phyloP scores from a whole-genome alignment of 2,113 vertebrate genomes.

The Phyllostomus hastatus region DNA sequence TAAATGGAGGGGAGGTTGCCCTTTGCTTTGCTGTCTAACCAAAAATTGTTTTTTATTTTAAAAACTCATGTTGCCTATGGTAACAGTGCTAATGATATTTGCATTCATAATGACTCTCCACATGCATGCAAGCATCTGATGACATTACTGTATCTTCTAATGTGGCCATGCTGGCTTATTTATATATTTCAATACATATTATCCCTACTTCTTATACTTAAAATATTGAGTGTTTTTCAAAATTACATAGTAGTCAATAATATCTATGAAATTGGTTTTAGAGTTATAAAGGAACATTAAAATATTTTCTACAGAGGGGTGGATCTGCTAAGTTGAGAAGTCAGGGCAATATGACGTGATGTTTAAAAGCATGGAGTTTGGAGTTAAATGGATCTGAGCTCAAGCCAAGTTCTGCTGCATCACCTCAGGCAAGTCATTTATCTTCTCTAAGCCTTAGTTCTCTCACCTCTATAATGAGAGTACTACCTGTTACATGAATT shows the following conservation, averaged over 20 bases:
- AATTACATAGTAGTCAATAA: not conserved
- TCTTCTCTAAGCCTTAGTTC: not conserved
- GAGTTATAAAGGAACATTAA: not conserved
- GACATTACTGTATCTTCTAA: not conserved
- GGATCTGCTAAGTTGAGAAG: not conserved
- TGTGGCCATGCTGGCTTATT: not conserved
- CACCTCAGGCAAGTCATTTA: not conserved
- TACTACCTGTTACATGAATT: not conserved
- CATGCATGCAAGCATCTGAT: not conserved
- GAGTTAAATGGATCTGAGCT: not conserved
- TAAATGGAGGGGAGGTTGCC: not conserved
- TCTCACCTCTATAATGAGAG: not conserved
- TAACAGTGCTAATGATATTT: not conserved
- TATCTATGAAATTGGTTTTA: not conserved
- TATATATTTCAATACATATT: not conserved
- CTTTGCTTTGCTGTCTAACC: not conserved
- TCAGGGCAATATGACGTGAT: not conserved
- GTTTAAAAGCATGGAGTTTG: not conserved
- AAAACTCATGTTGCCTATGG: not conserved
- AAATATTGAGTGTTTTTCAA: not conserved
- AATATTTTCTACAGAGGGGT: not conserved
- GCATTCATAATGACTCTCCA: not conserved
- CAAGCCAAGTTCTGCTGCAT: not conserved
- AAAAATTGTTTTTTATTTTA: slow-evolving; percentile 3
- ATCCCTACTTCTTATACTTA: not conserved